Evolutionary conservation across 2,797 vertebrate species (phyloP), one percentile per base, ranked within the genome.

Genomic region (Poecile montanus): DNA sequence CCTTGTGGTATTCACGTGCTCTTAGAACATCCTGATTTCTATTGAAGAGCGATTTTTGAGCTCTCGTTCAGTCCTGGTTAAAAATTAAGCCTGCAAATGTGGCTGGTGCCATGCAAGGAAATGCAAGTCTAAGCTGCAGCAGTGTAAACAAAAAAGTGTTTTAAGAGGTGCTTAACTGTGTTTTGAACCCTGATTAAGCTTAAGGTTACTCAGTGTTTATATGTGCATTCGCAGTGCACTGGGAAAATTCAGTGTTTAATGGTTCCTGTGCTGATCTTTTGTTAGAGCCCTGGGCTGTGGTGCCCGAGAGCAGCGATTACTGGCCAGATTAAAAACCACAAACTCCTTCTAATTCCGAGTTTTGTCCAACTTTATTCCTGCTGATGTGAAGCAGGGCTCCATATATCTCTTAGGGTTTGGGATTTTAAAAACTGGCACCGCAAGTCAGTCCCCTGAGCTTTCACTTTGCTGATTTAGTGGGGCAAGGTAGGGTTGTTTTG

Each of bases 291-390:
- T 94, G 95, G 85, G 94, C 92, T 94, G 85, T 12, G 5, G 21
- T 91, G 94, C 92, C 85, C 16, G 25, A 88, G 80, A 95, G 91
- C 94, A 88, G 94, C 14, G 95, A 94, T 97, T 93, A 91, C 88
- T 89, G 95, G 94, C 57, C 94, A 94, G 94, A 96, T 96, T 97
- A 97, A 94, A 97, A 97, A 78, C 93, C 96, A 93, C 95, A 96
- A 96, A 78, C 68, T 88, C 89, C 10, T 76, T 85, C 73, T 90
- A 67, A 73, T 44, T 34, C 62, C 3, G 10, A 94, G 45, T 82
- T 90, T 96, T 88, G 63, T 79, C 80, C 89, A 91, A 57, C 92
- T 88, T 94, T 26, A 40, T 50, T 83, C 61, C 54, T 19, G 71
- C 67, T 74, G 91, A 86, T 61, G 77, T 38, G 82, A 80, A 86